Percentiles rank a stretch among this genome's conserved stretches.
Conservation (phyloP, 2,888 invertebrate genomes). For the Scelioninae gen. 1 region DNA sequence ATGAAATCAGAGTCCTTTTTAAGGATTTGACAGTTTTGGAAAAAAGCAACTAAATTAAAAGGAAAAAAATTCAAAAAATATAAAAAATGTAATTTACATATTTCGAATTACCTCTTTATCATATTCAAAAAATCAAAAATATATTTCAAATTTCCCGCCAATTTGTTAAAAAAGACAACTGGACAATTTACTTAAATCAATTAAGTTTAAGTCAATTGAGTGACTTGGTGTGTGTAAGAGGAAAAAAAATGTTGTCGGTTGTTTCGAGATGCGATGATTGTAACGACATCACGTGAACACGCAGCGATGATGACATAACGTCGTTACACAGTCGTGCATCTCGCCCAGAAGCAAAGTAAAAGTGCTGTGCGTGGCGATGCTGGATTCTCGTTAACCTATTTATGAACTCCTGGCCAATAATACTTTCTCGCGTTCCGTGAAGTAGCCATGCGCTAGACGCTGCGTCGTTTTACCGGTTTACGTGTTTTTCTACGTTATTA, state of each 20-base stretch:
- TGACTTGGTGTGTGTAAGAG: too few relatives aligned
- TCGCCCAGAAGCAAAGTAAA: slow-evolving; percentile 54
- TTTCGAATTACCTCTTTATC: too few relatives aligned
- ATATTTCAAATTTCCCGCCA: too few relatives aligned
- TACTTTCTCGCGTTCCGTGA: slow-evolving; percentile 51
- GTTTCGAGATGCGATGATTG: not conserved
- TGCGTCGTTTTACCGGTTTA: slow-evolving; percentile 43
- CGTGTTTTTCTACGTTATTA: slow-evolving; percentile 31
- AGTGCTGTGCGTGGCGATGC: slow-evolving; percentile 58
- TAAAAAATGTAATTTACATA: too few relatives aligned
- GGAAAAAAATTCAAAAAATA: too few relatives aligned
- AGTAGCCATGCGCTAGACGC: slow-evolving; percentile 50
- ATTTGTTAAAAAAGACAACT: too few relatives aligned
- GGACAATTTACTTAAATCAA: too few relatives aligned
- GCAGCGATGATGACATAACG: slow-evolving; percentile 54
- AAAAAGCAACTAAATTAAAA: too few relatives aligned
- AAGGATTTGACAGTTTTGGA: not conserved
- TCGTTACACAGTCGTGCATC: slow-evolving; percentile 45
- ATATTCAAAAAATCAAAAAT: too few relatives aligned
- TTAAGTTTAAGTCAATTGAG: too few relatives aligned
- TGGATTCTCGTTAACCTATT: slow-evolving; percentile 67
- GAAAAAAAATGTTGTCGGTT: too few relatives aligned
- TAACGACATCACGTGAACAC: slow-evolving; percentile 28
- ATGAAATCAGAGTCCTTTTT: not conserved
- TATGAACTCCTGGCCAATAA: slow-evolving; percentile 60